These are phyloP conservation scores for Germaria angustata DNA, from an alignment of 2,888 invertebrate species.

Conservation along the genomic window DNA sequence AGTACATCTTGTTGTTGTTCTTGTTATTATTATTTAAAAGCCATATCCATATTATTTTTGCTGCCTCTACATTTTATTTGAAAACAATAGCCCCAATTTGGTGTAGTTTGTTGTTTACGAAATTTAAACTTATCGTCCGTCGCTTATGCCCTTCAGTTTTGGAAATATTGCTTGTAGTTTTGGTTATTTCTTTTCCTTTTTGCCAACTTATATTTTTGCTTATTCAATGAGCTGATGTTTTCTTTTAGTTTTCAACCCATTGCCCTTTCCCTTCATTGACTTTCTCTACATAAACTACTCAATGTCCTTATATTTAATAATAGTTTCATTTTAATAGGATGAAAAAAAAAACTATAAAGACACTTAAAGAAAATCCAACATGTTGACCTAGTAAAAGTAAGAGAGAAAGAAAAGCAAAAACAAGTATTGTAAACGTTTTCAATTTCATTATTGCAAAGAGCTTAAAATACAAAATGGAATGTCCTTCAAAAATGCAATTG, in stretches of 20 bases:
- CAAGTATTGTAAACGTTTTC: constrained; percentile 63
- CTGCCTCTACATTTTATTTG: neutral
- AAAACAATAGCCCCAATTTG: constrained; percentile 37
- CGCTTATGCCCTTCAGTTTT: constrained; percentile 56
- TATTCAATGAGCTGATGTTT: constrained; percentile 23
- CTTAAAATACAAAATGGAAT: constrained; percentile 40
- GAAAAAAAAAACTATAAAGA: constrained; percentile 9
- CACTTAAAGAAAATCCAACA: neutral
- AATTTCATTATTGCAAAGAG: constrained; percentile 56
- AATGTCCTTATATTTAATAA: constrained; percentile 51
- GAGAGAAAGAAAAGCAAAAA: neutral
- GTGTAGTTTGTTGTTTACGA: constrained; percentile 13
- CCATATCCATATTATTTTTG: constrained; percentile 23
- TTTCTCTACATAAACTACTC: neutral
- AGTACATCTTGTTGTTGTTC: constrained; percentile 6
- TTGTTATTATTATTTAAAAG: too few relatives aligned
- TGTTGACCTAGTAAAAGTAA: constrained; percentile 47
- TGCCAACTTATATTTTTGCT: neutral
- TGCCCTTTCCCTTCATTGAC: neutral
- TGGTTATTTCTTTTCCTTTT: neutral
- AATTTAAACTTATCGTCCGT: constrained; percentile 40
- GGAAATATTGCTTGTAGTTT: constrained; percentile 40
- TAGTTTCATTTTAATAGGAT: constrained; percentile 21
- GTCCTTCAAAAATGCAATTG: constrained; percentile 54
- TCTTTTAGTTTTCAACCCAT: neutral